These are phyloP conservation scores for Aphis craccivora DNA, from an alignment of 1,140 invertebrate species.

Conservation along the genomic window DNA sequence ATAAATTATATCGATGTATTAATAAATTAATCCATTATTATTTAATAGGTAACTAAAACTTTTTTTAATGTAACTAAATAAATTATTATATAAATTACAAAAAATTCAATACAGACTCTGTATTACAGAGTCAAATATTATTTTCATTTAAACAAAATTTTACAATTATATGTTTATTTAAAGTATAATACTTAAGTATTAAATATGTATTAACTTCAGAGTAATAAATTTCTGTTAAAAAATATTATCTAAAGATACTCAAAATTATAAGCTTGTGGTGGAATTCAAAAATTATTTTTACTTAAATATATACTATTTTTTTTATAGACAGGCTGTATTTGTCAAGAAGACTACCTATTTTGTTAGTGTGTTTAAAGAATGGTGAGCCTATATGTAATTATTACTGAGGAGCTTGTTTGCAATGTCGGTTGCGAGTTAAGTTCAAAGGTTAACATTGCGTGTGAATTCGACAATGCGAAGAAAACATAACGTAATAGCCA, in stretches of 20 bases:
- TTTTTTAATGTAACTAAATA: not conserved
- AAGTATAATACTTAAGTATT: not conserved
- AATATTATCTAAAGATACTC: not conserved
- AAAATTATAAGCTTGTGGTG: not conserved
- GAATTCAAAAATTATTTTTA: not conserved
- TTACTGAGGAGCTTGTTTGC: conserved; percentile 21
- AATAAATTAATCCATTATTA: not conserved
- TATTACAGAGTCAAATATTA: not conserved
- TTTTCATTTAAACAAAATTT: not conserved
- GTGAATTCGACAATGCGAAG: conserved; percentile 50
- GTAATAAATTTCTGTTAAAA: not conserved
- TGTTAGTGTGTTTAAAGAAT: not conserved
- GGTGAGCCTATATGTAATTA: conserved; percentile 17
- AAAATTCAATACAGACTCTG: not conserved
- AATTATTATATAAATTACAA: too few species aligned
- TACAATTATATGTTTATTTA: not conserved
- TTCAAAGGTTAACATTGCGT: conserved; percentile 55
- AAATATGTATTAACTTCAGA: not conserved
- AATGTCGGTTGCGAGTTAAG: conserved; percentile 38
- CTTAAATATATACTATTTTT: not conserved
- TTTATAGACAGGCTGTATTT: not conserved
- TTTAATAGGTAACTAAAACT: not conserved
- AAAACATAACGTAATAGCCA: conserved; percentile 57
- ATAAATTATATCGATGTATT: not conserved
- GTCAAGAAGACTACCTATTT: not conserved